Evolutionary conservation across 2,888 invertebrate species (phyloP), one percentile per base, ranked within the genome.

Genomic region (Agapostemon virescens): DNA sequence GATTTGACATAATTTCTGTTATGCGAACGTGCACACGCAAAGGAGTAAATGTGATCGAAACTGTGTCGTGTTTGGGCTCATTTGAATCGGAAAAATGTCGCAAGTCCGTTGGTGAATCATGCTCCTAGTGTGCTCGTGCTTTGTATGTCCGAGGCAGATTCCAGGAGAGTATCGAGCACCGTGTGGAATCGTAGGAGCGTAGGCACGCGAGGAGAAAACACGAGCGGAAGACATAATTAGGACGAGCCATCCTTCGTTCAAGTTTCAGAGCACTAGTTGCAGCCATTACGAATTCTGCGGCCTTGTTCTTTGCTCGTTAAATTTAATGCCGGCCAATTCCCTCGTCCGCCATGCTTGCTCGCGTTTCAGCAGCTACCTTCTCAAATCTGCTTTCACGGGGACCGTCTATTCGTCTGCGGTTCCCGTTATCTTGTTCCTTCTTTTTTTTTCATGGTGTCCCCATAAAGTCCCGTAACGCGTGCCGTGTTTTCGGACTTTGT

Each of bases 221-320:
- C 26, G 63, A 45, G 20, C 58, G 71, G 71, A 71, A 71, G 61
- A 42, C 63, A 63, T 71, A 71, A 71, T 71, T 71, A 71, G 71
- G 71, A 61, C 71, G 71, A 45, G 33, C 72, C 49, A 69, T 74
- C 80, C 70, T 77, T 73, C 69, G 77, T 72, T 79, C 52, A 70
- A 72, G 69, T 73, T 36, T 52, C 58, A 15, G 55, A 40, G 52
- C 23, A 74, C 72, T 66, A 67, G 69, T 76, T 69, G 71, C 61
- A 58, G 58, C 73, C 73, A 77, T 66, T 70, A 77, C 74, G 74
- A 82, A 83, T 83, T 82, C 77, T 64, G 30, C 77, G 83, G 77
- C 79, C 82, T 84, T 84, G 77, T 77, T 79, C 74, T 58, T 69
- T 36, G 58, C 69, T 66, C 67, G 69, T 79, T 78, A 66, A 74